Conservation (phyloP, 2,888 invertebrate species). For the Zygothrica quintamaculata region DNA sequence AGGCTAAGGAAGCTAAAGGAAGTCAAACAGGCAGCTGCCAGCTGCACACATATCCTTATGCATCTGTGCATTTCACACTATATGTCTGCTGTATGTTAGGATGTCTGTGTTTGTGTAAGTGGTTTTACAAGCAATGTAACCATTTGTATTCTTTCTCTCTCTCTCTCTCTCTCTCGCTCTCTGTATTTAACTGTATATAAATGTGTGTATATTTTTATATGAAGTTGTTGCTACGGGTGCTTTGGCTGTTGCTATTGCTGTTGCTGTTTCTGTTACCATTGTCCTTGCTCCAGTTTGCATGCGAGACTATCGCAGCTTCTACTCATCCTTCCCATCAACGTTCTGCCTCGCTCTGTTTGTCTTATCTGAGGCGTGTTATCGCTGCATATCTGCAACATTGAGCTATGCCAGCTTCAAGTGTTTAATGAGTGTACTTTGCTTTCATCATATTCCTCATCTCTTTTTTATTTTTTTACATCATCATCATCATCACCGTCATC, state of each 20-base stretch:
- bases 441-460: conserved; percentile 42
- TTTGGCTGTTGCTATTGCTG: conserved; percentile 25
- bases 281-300: conserved; percentile 73
- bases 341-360: conserved; percentile 9
- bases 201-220: conserved; percentile 45
- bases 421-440: conserved; percentile 60
- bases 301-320: conserved; percentile 40
- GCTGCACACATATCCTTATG: conserved; percentile 39
- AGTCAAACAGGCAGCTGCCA: conserved; percentile 28
- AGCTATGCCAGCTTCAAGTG: conserved; percentile 52
- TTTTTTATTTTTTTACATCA: conserved; percentile 5
- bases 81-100: conserved; percentile 1
- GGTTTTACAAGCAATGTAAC: conserved; percentile 31
- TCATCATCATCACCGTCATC: conserved; percentile 12
- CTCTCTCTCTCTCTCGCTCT: conserved; percentile 1
- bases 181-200: too few species aligned
- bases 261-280: conserved; percentile 35
- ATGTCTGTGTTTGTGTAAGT: conserved; percentile 13
- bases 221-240: conserved; percentile 67
- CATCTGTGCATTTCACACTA: conserved; percentile 3
- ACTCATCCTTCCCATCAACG: not conserved
- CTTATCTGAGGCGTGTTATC: conserved; percentile 67
- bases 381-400: conserved; percentile 53
- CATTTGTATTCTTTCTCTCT: conserved; percentile 31
- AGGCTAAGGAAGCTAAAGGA: conserved; percentile 7